These are phyloP conservation scores for Adelognathus sp. DNA, from an alignment of 2,888 invertebrate genomes.

Conservation along the genomic window DNA sequence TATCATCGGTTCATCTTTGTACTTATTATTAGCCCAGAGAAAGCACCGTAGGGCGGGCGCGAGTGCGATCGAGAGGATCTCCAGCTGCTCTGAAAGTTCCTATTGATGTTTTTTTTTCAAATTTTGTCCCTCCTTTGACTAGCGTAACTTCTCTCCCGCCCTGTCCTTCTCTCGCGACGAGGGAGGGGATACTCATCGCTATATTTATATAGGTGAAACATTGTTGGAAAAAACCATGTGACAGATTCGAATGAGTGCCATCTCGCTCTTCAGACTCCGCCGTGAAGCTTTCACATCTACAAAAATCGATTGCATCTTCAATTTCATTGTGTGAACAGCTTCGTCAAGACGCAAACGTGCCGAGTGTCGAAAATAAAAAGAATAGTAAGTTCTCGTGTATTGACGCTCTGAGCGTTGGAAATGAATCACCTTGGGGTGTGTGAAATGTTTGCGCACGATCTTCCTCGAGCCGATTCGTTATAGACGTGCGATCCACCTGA, in stretches of 20 bases:
- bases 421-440: constrained; percentile 59
- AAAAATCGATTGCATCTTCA: neutral
- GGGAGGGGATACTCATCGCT: neutral
- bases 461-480: constrained; percentile 35
- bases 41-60: too few species aligned
- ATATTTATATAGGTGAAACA: constrained; percentile 1
- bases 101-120: too few species aligned
- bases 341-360: neutral
- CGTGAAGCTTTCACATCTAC: neutral
- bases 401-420: constrained; percentile 9
- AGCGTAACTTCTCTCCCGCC: neutral
- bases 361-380: neutral
- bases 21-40: too few species aligned
- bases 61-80: too few species aligned
- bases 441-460: constrained; percentile 45
- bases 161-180: neutral
- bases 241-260: constrained; percentile 46
- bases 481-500: neutral
- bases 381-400: neutral
- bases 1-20: too few species aligned
- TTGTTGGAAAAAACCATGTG: constrained; percentile 28
- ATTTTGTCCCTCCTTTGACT: neutral
- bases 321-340: neutral
- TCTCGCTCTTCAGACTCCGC: neutral
- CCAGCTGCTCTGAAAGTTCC: too few species aligned